A percentile compares a stretch with the other conserved stretches of the same genome.
These are phyloP conservation scores for Kradibia gibbosae DNA, from an alignment of 1,140 invertebrate genomes.

Conservation along the genomic window DNA sequence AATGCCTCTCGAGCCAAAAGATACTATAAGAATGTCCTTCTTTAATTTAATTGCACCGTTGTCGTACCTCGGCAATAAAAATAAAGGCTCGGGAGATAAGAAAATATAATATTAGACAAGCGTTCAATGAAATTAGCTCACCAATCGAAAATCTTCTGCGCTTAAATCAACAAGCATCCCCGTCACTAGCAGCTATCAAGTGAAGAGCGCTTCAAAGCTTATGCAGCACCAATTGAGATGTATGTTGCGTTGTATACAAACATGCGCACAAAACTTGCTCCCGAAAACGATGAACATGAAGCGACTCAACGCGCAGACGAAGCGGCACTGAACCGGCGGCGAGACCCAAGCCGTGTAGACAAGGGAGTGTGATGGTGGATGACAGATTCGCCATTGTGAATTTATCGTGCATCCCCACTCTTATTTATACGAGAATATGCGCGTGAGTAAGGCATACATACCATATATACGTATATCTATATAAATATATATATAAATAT, in stretches of 20 bases:
- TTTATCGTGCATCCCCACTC: background rate
- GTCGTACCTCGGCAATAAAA: background rate
- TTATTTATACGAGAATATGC: background rate
- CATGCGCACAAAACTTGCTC: background rate
- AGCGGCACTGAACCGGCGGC: conserved; percentile 49
- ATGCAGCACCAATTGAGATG: background rate
- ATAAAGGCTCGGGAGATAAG: background rate
- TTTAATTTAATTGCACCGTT: too few relatives aligned
- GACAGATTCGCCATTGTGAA: background rate
- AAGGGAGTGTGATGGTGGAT: background rate
- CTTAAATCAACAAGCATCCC: too few relatives aligned
- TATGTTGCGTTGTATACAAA: background rate
- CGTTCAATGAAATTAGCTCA: background rate
- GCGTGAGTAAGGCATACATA: background rate
- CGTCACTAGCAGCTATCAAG: background rate
- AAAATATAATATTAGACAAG: background rate
- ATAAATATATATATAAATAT: too few relatives aligned
- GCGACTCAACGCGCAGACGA: conserved; percentile 35
- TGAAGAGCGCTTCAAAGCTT: background rate
- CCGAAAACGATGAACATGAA: conserved; percentile 7
- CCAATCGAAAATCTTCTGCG: background rate
- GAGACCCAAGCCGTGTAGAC: too few relatives aligned
- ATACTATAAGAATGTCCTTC: too few relatives aligned
- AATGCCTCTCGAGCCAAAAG: too few relatives aligned
- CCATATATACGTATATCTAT: too few relatives aligned